These are phyloP conservation scores for Hybos culiciformis DNA, from an alignment of 2,888 invertebrate species.

Conservation along the genomic window DNA sequence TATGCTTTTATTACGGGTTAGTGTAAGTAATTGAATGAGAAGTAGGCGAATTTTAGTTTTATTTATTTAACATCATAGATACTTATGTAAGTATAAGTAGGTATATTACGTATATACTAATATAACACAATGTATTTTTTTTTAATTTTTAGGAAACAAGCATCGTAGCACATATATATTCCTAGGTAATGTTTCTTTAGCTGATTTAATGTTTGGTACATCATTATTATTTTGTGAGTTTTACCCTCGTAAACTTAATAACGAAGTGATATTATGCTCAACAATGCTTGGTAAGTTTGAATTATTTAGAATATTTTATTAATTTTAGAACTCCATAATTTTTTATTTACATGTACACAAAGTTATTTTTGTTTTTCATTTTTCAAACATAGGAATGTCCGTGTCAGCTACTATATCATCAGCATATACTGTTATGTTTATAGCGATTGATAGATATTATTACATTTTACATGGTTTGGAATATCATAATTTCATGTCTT, in stretches of 20 bases:
- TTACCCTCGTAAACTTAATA: slow-evolving; percentile 30
- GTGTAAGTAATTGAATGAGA: neutral
- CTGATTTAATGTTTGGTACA: slow-evolving; percentile 47
- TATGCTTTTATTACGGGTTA: neutral
- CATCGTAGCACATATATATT: slow-evolving; percentile 50
- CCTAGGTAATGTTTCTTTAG: slow-evolving; percentile 50
- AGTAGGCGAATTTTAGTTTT: too few species aligned
- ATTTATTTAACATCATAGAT: too few species aligned
- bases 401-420: slow-evolving; percentile 50
- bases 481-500: slow-evolving; percentile 47
- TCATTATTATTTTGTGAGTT: slow-evolving; percentile 42
- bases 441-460: slow-evolving; percentile 49
- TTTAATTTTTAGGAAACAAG: slow-evolving; percentile 38
- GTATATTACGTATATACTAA: neutral
- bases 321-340: too few species aligned
- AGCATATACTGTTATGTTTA: slow-evolving; percentile 47
- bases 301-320: neutral
- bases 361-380: too few species aligned
- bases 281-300: slow-evolving; percentile 30
- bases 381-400: slow-evolving; percentile 39
- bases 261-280: slow-evolving; percentile 32
- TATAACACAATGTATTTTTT: neutral
- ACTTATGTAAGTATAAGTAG: neutral
- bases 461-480: slow-evolving; percentile 50
- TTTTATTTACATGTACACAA: too few species aligned